These are phyloP conservation scores for Chaetura pelagica DNA, from an alignment of 2,113 vertebrate species.

Conservation along the genomic window DNA sequence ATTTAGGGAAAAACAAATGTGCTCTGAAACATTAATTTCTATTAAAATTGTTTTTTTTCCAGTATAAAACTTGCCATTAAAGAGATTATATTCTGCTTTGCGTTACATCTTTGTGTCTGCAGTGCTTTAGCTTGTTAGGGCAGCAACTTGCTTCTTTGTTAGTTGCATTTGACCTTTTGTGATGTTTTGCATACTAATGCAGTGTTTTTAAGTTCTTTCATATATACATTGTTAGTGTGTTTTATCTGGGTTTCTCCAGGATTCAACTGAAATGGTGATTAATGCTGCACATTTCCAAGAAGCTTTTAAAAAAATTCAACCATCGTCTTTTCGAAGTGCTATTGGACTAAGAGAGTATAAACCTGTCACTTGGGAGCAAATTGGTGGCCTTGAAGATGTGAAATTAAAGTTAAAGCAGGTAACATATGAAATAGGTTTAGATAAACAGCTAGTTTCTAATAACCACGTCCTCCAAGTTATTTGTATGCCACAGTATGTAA, in stretches of 20 bases:
- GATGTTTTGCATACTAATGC: neutral
- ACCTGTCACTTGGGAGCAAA: conserved; percentile 88
- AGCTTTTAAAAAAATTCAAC: conserved; percentile 86
- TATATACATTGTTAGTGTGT: neutral
- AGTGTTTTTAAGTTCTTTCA: neutral
- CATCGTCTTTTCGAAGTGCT: conserved; percentile 87
- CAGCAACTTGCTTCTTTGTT: neutral
- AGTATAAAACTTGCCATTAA: neutral
- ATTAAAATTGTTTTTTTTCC: neutral
- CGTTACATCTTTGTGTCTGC: neutral
- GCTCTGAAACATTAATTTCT: neutral
- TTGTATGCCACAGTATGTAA: neutral
- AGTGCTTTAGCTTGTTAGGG: neutral
- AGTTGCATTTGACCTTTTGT: neutral
- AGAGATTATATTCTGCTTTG: neutral
- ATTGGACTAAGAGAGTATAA: conserved; percentile 85
- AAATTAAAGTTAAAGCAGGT: conserved; percentile 94
- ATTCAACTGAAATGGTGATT: conserved; percentile 63
- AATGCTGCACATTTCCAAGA: conserved; percentile 82
- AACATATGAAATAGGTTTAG: neutral
- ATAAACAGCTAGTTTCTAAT: neutral
- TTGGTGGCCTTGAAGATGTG: conserved; percentile 93
- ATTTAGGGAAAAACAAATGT: neutral
- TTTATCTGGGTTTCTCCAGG: conserved; percentile 69
- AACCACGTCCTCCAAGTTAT: neutral